A percentile compares a stretch with the other conserved stretches of the same genome.
These are phyloP conservation scores for Probosciger aterrimus DNA, from an alignment of 2,113 vertebrate species.

Conservation along the genomic window DNA sequence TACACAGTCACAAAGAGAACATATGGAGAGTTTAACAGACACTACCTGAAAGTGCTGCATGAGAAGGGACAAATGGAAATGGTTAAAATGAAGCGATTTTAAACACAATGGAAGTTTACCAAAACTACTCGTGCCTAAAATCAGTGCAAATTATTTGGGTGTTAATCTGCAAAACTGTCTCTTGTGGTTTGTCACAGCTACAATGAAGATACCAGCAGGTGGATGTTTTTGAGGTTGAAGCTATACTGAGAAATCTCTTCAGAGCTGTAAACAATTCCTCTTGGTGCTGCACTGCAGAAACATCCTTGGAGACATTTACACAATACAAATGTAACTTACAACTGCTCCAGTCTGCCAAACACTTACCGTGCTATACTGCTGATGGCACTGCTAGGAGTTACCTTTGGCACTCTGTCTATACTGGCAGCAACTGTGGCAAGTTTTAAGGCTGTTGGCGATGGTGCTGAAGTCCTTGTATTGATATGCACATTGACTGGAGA, in stretches of 20 bases:
- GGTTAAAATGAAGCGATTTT: neutral
- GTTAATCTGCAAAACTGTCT: neutral
- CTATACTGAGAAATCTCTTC: neutral
- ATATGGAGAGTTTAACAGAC: fast-evolving
- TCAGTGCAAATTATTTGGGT: neutral
- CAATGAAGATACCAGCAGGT: neutral
- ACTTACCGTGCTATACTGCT: constrained; percentile 85
- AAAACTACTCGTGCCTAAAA: neutral
- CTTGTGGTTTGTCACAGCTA: neutral
- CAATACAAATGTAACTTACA: fast-evolving
- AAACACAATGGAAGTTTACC: fast-evolving
- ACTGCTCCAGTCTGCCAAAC: fast-evolving
- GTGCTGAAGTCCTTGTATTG: constrained; percentile 85
- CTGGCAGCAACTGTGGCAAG: constrained; percentile 89
- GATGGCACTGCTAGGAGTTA: constrained; percentile 87
- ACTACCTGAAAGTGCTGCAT: neutral
- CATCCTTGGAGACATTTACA: fast-evolving
- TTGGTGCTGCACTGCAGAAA: neutral
- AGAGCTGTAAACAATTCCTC: neutral
- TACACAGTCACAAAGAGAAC: neutral
- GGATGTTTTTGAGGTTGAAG: neutral
- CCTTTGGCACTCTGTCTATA: constrained; percentile 90
- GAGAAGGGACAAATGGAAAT: neutral
- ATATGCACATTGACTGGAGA: constrained; percentile 89
- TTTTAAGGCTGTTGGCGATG: constrained; percentile 93